A percentile compares a stretch with the other conserved stretches of the same genome.
phyloP scores from a whole-genome alignment of 2,797 vertebrate genomes.

The Euthynnus affinis region DNA sequence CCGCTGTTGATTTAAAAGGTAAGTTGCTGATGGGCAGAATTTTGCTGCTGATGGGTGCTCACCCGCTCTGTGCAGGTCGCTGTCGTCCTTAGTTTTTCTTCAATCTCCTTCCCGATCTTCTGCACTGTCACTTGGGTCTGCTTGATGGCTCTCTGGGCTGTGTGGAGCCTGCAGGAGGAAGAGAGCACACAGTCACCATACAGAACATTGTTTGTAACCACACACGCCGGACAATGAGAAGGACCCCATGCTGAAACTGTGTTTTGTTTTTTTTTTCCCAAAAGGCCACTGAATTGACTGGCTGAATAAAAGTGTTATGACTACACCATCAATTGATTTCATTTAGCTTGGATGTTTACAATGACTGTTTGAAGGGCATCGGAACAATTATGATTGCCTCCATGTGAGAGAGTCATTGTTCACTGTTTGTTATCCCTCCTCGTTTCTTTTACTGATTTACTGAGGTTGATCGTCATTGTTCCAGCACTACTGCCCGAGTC shows the following conservation, averaged over 20 bases:
- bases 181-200: slow-evolving; percentile 43
- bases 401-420: slow-evolving; percentile 56
- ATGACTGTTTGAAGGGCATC: slow-evolving; percentile 38
- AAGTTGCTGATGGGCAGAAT: slow-evolving; percentile 9
- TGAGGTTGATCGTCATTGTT: slow-evolving; percentile 39
- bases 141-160: slow-evolving; percentile 98
- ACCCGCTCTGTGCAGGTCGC: slow-evolving; percentile 94
- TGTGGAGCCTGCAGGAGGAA: slow-evolving; percentile 90
- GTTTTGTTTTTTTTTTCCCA: too few relatives aligned
- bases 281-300: slow-evolving; percentile 39
- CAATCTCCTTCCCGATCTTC: slow-evolving; percentile 98
- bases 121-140: slow-evolving; percentile 99
- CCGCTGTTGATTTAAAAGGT: not conserved
- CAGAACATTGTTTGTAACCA: slow-evolving; percentile 33
- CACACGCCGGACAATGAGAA: slow-evolving; percentile 41
- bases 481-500: not conserved
- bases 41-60: slow-evolving; percentile 57
- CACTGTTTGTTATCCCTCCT: slow-evolving; percentile 39
- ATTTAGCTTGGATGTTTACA: slow-evolving; percentile 53
- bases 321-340: slow-evolving; percentile 41
- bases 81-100: slow-evolving; percentile 94
- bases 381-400: slow-evolving; percentile 43
- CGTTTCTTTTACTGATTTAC: slow-evolving; percentile 48
- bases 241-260: slow-evolving; percentile 26
- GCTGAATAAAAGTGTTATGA: slow-evolving; percentile 42